Conservation (phyloP, 2,888 invertebrate genomes). For the Aethes cnicana region DNA sequence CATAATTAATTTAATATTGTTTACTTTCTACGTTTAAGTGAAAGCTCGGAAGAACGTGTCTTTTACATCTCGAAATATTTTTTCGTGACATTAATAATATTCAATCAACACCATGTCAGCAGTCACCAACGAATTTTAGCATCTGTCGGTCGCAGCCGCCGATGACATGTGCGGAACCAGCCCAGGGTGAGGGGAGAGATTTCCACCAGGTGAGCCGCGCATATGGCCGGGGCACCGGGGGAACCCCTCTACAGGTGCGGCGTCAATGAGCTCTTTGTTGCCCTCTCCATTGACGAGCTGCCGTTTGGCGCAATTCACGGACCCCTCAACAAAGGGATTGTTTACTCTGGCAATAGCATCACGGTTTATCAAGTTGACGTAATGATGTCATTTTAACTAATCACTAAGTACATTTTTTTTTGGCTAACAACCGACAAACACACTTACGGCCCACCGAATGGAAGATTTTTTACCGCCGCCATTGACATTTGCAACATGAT, state of each 20-base stretch:
- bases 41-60: no score
- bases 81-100: constrained; percentile 41
- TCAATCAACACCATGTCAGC: constrained; percentile 66
- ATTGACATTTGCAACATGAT: no score
- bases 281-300: constrained; percentile 69
- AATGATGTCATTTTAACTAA: no score
- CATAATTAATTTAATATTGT: no score
- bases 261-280: constrained; percentile 66
- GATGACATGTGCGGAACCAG: constrained; percentile 72
- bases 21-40: no score
- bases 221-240: constrained; percentile 64
- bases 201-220: constrained; percentile 74
- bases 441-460: no score
- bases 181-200: constrained; percentile 70
- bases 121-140: constrained; percentile 75
- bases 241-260: constrained; percentile 77
- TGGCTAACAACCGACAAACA: no score
- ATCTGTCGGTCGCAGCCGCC: constrained; percentile 80
- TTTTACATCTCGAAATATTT: no score
- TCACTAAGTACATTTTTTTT: no score
- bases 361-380: no score
- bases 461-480: no score
- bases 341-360: constrained; percentile 48
- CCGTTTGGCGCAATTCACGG: constrained; percentile 72
- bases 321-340: constrained; percentile 54